These are phyloP conservation scores for Habrosyne pyritoides DNA, from an alignment of 2,888 invertebrate genomes.

Conservation along the genomic window DNA sequence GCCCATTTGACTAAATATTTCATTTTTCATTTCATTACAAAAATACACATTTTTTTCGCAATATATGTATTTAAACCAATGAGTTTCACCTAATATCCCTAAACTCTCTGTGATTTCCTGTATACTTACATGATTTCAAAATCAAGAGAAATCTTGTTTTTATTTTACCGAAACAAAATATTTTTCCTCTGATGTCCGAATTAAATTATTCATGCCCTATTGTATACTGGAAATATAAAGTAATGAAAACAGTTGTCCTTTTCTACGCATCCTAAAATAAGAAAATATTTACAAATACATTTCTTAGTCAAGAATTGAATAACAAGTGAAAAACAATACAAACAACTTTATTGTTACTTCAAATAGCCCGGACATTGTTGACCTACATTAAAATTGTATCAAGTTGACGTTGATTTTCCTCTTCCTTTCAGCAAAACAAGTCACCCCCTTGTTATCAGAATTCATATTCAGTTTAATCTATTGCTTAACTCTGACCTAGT, in stretches of 20 bases:
- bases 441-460: constrained; percentile 11
- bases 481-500: constrained; percentile 21
- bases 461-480: constrained; percentile 22
- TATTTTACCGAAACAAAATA: neutral
- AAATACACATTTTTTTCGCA: no score
- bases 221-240: neutral
- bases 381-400: constrained; percentile 1
- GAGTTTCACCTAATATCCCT: neutral
- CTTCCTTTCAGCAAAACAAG: neutral
- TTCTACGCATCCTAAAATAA: neutral
- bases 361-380: neutral
- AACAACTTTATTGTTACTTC: neutral
- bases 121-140: no score
- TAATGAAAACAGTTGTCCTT: neutral
- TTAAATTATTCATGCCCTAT: neutral
- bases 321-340: neutral
- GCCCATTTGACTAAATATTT: no score
- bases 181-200: neutral
- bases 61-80: no score
- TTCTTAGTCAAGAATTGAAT: neutral
- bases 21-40: no score
- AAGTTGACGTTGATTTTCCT: neutral
- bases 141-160: neutral
- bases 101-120: no score
- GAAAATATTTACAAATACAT: neutral